Evolutionary conservation across 2,797 vertebrate genomes (phyloP).

Genomic region (Chelmon rostratus): DNA sequence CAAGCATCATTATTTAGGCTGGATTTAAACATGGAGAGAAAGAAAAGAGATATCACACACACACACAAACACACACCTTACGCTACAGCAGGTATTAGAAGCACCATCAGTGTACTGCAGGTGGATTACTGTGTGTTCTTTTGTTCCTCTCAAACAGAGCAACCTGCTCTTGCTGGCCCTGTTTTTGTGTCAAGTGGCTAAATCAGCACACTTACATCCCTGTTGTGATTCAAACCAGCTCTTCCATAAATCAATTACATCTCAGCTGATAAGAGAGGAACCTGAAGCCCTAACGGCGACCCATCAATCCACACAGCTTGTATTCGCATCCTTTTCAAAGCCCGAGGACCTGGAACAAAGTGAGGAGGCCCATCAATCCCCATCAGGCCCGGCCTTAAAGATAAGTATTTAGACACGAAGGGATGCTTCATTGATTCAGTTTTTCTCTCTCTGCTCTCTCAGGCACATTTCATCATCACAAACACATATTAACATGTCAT

Average conservation of each 20-base stretch:
- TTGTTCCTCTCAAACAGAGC: constrained; percentile 61
- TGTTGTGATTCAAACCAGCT: constrained; percentile 76
- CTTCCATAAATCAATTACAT: constrained; percentile 82
- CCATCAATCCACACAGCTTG: constrained; percentile 70
- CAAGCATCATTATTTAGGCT: neutral
- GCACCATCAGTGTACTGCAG: constrained; percentile 25
- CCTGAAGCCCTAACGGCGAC: constrained; percentile 63
- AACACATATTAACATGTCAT: constrained; percentile 11
- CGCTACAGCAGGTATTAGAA: constrained; percentile 18
- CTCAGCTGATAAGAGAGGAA: constrained; percentile 77
- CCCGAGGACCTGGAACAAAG: constrained; percentile 63
- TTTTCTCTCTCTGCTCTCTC: constrained; percentile 16
- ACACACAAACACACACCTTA: neutral
- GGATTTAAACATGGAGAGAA: neutral
- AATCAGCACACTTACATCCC: constrained; percentile 72
- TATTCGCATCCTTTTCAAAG: constrained; percentile 61
- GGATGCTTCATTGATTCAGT: constrained; percentile 59
- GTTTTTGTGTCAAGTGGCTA: constrained; percentile 75
- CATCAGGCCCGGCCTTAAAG: constrained; percentile 17
- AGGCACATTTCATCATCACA: constrained; percentile 39
- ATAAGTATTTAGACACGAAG: constrained; percentile 61
- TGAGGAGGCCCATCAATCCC: constrained; percentile 65
- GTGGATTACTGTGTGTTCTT: constrained; percentile 51
- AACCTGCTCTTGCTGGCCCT: constrained; percentile 57
- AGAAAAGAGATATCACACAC: neutral